phyloP scores from a whole-genome alignment of 2,797 vertebrate species.

The Myripristis murdjan region DNA sequence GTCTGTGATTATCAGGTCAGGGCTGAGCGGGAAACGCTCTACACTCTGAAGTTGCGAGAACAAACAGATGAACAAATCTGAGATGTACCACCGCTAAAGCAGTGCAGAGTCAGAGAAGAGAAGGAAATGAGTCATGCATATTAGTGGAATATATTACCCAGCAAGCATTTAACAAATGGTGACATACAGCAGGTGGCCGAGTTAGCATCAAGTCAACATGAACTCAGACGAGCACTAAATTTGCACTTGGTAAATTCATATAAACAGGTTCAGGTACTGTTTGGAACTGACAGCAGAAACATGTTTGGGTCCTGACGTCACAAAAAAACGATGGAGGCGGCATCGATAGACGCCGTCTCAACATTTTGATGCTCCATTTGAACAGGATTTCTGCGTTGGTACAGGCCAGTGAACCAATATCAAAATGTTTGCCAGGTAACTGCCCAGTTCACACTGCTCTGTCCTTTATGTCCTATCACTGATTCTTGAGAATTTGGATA shows the following conservation, averaged over 20 bases:
- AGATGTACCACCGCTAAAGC: background rate
- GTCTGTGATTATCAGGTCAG: background rate
- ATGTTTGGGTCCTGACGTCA: no score
- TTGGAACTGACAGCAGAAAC: no score
- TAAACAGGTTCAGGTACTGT: no score
- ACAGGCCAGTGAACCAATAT: background rate
- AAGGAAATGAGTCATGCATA: constrained; percentile 32
- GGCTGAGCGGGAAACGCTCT: background rate
- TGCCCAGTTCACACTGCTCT: constrained; percentile 10
- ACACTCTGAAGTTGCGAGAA: background rate
- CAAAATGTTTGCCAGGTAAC: constrained; percentile 5
- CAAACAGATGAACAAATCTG: background rate
- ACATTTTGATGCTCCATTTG: background rate
- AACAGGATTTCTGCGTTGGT: background rate
- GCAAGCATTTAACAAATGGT: background rate
- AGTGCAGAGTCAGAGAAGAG: background rate
- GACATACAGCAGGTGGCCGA: constrained; percentile 6
- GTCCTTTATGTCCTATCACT: background rate
- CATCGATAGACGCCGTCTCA: constrained; percentile 13
- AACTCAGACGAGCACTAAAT: constrained; percentile 23
- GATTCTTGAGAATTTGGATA: no score
- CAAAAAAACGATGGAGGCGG: no score
- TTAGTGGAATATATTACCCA: constrained; percentile 1
- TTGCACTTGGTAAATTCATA: no score
- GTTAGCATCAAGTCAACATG: background rate